Evolutionary conservation across 2,113 vertebrate genomes (phyloP), one percentile per base, ranked within the genome.

Genomic region (Onychostoma macrolepis): DNA sequence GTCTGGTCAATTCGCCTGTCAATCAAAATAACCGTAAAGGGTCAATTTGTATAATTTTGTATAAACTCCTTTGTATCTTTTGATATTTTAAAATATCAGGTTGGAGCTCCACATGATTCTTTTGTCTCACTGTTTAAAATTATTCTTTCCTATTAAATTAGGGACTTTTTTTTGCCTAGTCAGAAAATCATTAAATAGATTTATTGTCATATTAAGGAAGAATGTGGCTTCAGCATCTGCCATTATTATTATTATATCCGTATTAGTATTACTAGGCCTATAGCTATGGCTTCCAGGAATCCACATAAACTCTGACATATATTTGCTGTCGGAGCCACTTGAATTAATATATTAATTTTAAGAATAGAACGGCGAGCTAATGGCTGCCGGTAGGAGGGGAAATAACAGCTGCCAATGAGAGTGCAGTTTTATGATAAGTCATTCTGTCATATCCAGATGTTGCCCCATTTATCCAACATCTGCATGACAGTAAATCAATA

Each of bases 401-500:
- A 79, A 65, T 74, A 30, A 89, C 86, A 28, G 4, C 48, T 85
- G 69, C 56, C 74, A 89, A 86, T 48, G 63, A 48, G n/a, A 74
- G 65, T 43, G 50, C 56, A 65, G 69, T 50, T 89, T 89, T 88
- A 88, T 89, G 80, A 86, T 80, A 53, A 79, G 69, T 90, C 75
- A 86, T 80, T 85, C 88, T 90, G 88, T 91, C 24, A 38, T 36
- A 61, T 75, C 41, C 87, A 92, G 90, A 90, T 90, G 87, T 88
- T 89, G 87, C 71, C 87, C 89, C 87, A 88, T 90, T 91, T 80
- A 78, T 91, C 88, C 90, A 86, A 90, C 90, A 93, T 92, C 89
- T 92, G 89, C 85, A 85, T 85, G 89, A 90, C 90, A 89, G 84
- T 87, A 91, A 85, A 91, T 93, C 90, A 91, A 91, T 91, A 87